phyloP scores from a whole-genome alignment of 2,888 invertebrate genomes.

The Allygus modestus region DNA sequence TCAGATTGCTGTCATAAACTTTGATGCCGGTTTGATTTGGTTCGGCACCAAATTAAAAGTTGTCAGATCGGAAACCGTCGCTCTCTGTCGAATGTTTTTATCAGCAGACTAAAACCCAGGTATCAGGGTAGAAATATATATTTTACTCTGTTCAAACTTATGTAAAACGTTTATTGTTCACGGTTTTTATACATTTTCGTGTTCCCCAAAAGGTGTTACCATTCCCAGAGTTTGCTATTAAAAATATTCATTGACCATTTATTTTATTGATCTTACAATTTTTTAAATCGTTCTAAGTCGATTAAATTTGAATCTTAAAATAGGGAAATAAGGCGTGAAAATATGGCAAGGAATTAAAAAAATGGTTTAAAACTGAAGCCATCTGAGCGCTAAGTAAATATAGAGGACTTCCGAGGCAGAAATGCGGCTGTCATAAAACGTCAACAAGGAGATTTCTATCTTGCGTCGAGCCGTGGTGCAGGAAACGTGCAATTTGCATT shows the following conservation, averaged over 20 bases:
- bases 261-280: too few relatives aligned
- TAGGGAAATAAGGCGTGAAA: too few relatives aligned
- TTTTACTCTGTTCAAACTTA: too few relatives aligned
- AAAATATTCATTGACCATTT: too few relatives aligned
- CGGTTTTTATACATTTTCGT: too few relatives aligned
- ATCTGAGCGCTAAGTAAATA: neutral
- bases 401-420: neutral
- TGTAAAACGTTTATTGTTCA: too few relatives aligned
- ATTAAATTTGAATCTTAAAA: too few relatives aligned
- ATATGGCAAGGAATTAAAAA: too few relatives aligned
- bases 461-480: neutral
- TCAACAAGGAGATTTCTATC: neutral
- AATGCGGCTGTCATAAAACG: neutral
- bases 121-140: too few relatives aligned
- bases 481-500: constrained; percentile 41
- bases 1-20: constrained; percentile 31
- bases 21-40: constrained; percentile 27
- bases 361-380: neutral
- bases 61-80: constrained; percentile 8
- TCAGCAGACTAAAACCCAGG: neutral
- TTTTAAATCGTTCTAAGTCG: too few relatives aligned
- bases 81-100: neutral
- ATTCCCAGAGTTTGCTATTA: too few relatives aligned
- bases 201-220: too few relatives aligned
- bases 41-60: constrained; percentile 34